Evolutionary conservation across 2,113 vertebrate genomes (phyloP), one percentile per base, ranked within the genome.

Genomic region (Machaerirhynchus nigripectus): DNA sequence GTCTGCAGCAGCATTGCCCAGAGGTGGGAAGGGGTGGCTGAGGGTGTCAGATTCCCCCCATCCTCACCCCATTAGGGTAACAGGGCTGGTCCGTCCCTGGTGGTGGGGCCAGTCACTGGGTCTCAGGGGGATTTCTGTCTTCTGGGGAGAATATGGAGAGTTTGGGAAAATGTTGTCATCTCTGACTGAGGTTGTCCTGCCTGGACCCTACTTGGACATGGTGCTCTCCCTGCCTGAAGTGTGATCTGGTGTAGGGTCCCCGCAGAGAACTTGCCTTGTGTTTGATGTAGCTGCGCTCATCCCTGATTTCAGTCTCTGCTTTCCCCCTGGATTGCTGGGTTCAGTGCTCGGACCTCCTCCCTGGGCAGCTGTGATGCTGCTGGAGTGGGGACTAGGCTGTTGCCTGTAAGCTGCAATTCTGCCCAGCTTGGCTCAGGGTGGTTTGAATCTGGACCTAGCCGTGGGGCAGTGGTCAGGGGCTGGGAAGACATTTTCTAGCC

Each of bases 401-500:
- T 67, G 76, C 35, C 68, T 87, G 47, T 28, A 33, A 70, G 69
- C 40, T 84, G 39, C 61, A 12, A 79, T 87, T 78, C 61, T 83
- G 52, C 49, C 30, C 16, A 40, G 11, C 57, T 83, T 68, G 33
- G 37, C 28, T 19, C 0, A 2, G 24, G 4, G 35, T 55, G 11
- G 18, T 83, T 59, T 69, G 80, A 92, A 59, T 68, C n/a, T 80
- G 33, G n/a, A 42, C 42, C 17, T 84, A 56, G 56, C 42, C 1
- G 7, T 70, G 55, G 46, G 37, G 30, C 3, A 4, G 14, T 69
- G 52, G 57, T 85, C 11, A 55, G 42, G 82, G 65, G 9, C 53
- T 91, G 55, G 63, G 59, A 92, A 85, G 64, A 78, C 60, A 39
- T 70, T 94, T 90, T 46, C 56, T 61, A 94, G 65, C 47, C 40